Base-by-base conservation (phyloP, 2,888 invertebrate species). In the Chironomus riparius region DNA sequence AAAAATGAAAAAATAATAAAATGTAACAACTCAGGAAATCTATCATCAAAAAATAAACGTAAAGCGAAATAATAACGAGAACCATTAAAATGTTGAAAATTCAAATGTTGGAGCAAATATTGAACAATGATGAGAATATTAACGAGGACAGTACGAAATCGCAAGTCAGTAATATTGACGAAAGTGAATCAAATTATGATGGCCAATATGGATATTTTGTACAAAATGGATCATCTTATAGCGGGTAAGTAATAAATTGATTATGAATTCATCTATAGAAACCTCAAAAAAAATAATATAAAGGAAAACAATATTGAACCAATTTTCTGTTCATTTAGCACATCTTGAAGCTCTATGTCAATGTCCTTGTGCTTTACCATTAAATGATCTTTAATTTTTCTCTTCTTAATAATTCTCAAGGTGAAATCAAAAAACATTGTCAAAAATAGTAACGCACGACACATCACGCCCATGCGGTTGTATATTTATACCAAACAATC, bases 81-180 rank as follows among this genome's bases (percentile, higher is more conserved):
- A 65, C 10, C 65, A 65, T 74, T 47, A 77, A 86, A 81, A 91
- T 91, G 91, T 85, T 91, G 85, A 90, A 91, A 86, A 90, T 91
- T 85, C 91, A 91, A 83, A 90, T 91, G 90, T 85, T 91, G 85
- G 90, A 91, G 81, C 90, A 90, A 81, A 87, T 90, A 72, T 72
- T 72, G 72, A 72, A 72, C 72, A 72, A 72, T 62, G 72, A 72
- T 62, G 72, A 72, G 47, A 72, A 72, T 47, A 72, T 24, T 22
- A 72, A 72, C 72, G 72, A 72, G 62, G 72, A 56, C 71, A 15
- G n/a, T 22, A 71, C 18, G n/a, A 71, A 50, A 22, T 71, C 62
- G 47, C 72, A 72, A 72, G 47, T 15, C 62, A 72, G 62, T 47
- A 15, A 28, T 47, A 61, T 18, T 48, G 70, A 13, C 4, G 38